Evolutionary conservation across 2,113 vertebrate species (phyloP).

Genomic region (Atractosteus spatula): DNA sequence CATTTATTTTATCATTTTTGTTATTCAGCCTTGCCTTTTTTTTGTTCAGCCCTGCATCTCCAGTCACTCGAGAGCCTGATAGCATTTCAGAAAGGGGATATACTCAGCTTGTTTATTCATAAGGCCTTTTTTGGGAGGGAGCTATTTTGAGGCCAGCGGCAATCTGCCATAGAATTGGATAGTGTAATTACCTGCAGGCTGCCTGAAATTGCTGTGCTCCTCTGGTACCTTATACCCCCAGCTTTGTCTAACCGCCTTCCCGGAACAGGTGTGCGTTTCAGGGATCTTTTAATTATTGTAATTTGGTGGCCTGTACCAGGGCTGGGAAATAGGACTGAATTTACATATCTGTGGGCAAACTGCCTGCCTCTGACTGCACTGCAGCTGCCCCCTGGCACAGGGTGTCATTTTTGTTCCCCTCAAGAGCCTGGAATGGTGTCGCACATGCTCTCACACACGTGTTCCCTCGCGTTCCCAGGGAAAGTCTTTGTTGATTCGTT

Average conservation of each 20-base stretch:
- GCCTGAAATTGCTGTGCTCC: slow-evolving; percentile 59
- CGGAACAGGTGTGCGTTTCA: slow-evolving; percentile 48
- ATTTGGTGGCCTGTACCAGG: slow-evolving; percentile 13
- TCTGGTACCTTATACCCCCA: slow-evolving; percentile 42
- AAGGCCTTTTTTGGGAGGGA: slow-evolving; percentile 64
- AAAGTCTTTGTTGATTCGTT: too few species aligned
- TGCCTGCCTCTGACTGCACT: too few species aligned
- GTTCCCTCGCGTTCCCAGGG: too few species aligned
- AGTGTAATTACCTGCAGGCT: slow-evolving; percentile 68
- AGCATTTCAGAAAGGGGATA: slow-evolving; percentile 69
- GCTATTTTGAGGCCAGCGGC: slow-evolving; percentile 62
- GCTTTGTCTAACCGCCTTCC: slow-evolving; percentile 35
- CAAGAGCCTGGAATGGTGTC: too few species aligned
- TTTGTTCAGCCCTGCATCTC: slow-evolving; percentile 61
- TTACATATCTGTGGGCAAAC: slow-evolving; percentile 11
- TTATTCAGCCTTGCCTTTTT: slow-evolving; percentile 30
- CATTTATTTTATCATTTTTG: slow-evolving; percentile 59
- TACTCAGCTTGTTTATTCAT: slow-evolving; percentile 73
- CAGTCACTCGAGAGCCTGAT: slow-evolving; percentile 65
- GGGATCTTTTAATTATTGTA: slow-evolving; percentile 27
- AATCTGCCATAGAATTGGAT: slow-evolving; percentile 67
- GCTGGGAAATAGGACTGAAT: slow-evolving; percentile 3
- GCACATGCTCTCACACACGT: too few species aligned
- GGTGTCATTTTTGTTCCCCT: too few species aligned
- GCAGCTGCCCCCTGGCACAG: background rate